Conservation (phyloP, 2,888 invertebrate species). For the Parnassius glacialis region DNA sequence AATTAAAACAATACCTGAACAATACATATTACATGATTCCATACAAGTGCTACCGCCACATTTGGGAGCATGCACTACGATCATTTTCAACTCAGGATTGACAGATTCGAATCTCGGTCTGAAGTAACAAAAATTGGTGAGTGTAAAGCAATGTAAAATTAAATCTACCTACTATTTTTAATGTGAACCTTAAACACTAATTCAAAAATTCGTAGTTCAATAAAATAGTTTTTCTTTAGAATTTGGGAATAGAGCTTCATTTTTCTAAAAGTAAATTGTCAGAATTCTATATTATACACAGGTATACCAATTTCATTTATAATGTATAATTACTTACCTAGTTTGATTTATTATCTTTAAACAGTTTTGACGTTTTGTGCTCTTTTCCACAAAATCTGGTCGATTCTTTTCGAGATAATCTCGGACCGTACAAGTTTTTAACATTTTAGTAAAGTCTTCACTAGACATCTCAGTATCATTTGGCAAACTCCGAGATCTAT, state of each 20-base stretch:
- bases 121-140: slow-evolving; percentile 70
- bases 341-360: slow-evolving; percentile 60
- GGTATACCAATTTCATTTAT: no score
- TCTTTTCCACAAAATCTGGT: slow-evolving; percentile 83
- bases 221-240: no score
- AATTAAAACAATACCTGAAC: slow-evolving; percentile 50
- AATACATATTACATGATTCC: slow-evolving; percentile 49
- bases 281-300: no score
- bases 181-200: no score
- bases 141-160: slow-evolving; percentile 22
- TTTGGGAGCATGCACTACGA: slow-evolving; percentile 59
- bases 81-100: slow-evolving; percentile 60
- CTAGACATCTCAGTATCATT: slow-evolving; percentile 62
- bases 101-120: slow-evolving; percentile 48
- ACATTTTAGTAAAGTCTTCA: slow-evolving; percentile 49
- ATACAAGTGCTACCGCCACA: slow-evolving; percentile 45
- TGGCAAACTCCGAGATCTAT: slow-evolving; percentile 55
- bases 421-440: slow-evolving; percentile 75
- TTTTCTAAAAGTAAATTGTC: no score
- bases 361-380: slow-evolving; percentile 58
- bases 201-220: no score
- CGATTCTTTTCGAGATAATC: slow-evolving; percentile 86
- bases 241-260: no score
- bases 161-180: no score
- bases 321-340: slow-evolving; percentile 48